Percentiles rank a stretch among this genome's conserved stretches.
These are phyloP conservation scores for Lottia gigantea DNA, from an alignment of 2,888 invertebrate genomes.

Conservation along the genomic window DNA sequence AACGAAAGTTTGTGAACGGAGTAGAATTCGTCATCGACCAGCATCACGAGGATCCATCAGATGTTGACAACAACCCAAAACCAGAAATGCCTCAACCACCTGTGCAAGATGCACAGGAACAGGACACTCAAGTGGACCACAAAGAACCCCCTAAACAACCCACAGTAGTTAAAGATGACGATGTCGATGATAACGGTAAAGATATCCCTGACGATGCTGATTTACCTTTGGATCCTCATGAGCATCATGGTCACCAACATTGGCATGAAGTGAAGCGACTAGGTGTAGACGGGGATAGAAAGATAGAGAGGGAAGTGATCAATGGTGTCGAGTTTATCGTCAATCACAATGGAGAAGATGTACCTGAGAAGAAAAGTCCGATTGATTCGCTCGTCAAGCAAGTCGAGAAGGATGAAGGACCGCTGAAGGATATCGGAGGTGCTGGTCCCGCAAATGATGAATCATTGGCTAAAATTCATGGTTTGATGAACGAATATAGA, in stretches of 20 bases:
- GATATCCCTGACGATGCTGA: neutral
- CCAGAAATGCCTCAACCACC: neutral
- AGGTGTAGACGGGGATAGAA: neutral
- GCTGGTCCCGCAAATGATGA: too few relatives aligned
- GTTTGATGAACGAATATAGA: too few relatives aligned
- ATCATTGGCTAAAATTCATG: too few relatives aligned
- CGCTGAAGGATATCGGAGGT: neutral
- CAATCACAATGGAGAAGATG: neutral
- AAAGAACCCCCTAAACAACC: neutral
- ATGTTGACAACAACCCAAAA: neutral
- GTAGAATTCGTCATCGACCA: neutral
- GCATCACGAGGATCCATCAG: neutral
- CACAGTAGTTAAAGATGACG: too few relatives aligned
- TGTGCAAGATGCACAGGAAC: neutral
- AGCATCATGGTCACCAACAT: neutral
- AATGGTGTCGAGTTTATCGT: neutral
- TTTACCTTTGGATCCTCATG: neutral
- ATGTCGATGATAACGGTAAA: neutral
- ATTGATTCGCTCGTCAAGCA: neutral
- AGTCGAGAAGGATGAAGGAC: neutral
- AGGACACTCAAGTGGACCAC: neutral
- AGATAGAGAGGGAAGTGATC: neutral
- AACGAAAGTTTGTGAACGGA: neutral
- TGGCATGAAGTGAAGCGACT: neutral
- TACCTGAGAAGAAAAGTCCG: neutral